Evolutionary conservation across 2,113 vertebrate genomes (phyloP).

Genomic region (Gasterosteus nipponicus): DNA sequence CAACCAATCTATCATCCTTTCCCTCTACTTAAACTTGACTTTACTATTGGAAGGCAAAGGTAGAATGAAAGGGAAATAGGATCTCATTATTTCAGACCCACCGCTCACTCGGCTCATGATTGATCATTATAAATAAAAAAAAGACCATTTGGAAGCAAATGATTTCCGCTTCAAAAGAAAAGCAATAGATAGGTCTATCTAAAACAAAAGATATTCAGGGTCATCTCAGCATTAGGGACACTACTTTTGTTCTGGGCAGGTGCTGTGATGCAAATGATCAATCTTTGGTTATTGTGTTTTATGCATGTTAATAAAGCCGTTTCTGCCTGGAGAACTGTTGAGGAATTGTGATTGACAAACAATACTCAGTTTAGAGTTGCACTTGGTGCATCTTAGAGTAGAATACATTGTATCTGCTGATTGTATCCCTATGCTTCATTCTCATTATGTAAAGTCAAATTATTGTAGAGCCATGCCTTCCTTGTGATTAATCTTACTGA

Average conservation of each 20-base stretch:
- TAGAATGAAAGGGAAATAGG: constrained; percentile 71
- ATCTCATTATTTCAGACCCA: constrained; percentile 79
- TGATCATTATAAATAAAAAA: constrained; percentile 72
- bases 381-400: neutral
- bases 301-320: constrained; percentile 31
- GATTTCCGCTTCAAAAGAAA: constrained; percentile 57
- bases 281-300: constrained; percentile 20
- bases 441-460: neutral
- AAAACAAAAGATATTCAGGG: constrained; percentile 42
- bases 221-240: constrained; percentile 43
- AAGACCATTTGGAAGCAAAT: constrained; percentile 66
- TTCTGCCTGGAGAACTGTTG: neutral
- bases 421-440: neutral
- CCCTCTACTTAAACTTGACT: constrained; percentile 64
- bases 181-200: constrained; percentile 47
- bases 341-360: neutral
- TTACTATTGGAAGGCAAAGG: constrained; percentile 64
- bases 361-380: neutral
- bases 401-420: neutral
- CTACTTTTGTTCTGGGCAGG: constrained; percentile 7
- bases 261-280: constrained; percentile 49
- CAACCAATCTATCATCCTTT: constrained; percentile 65
- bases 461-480: neutral
- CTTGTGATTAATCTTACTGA: neutral
- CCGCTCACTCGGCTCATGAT: constrained; percentile 59